Evolutionary conservation across 2,113 vertebrate genomes (phyloP), one percentile per base, ranked within the genome.

Genomic region (Ceyx cyanopectus): DNA sequence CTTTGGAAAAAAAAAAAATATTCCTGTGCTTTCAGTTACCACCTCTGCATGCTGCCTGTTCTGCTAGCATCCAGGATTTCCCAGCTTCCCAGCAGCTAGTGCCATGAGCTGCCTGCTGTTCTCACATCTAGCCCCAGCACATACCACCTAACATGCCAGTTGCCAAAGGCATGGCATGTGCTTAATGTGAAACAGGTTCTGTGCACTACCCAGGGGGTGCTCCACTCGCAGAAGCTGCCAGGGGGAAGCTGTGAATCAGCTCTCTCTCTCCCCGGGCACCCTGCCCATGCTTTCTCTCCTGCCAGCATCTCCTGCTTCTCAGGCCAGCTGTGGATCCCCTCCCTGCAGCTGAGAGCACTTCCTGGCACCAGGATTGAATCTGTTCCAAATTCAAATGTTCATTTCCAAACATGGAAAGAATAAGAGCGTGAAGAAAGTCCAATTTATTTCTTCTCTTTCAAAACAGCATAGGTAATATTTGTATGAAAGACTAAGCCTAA

Each of bases 221-320:
- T 93, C 91, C 56, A 2, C 43, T 87, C 78, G 18, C 87, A 94
- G 89, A 89, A 87, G 84, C 85, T 96, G 95, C 96, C 94, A 93
- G 84, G 57, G 81, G 85, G 72, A 96, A 96, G 91, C 85, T 96
- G 95, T 92, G 92, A 96, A 91, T 93, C 91, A 91, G 89, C 75
- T 85, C 79, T 74, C 75, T 85, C 79, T 74, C 76, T 94, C 89
- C 60, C 43, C 57, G 85, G 94, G 95, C 89, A 82, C 57, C 51
- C 74, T 89, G 94, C 94, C 96, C 85, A 96, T 68, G 50, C 92
- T 82, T 92, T 46, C 84, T 51, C 34, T 92, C 72, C 76, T 91
- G 94, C 94, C 95, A 96, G 91, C 85, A 89, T 60, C 5, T 72
- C 91, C 87, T 91, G 92, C 72, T 87, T 94, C 22, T 68, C 56